Evolutionary conservation across 2,888 invertebrate species (phyloP).

Genomic region (Torymus aiolomorphi): DNA sequence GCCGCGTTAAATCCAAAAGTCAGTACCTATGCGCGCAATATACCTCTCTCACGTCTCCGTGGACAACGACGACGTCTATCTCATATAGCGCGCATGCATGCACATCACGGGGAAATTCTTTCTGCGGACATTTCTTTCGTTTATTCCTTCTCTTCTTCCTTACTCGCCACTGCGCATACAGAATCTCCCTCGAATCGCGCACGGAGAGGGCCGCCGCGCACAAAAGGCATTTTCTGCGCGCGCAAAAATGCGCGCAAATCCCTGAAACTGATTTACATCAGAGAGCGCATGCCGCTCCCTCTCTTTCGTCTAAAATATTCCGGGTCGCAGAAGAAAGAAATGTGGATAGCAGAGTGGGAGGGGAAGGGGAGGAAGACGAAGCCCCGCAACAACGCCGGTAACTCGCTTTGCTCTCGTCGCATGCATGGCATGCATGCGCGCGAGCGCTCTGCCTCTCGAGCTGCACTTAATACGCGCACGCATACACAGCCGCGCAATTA

Average conservation of each 20-base stretch:
- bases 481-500: constrained; percentile 22
- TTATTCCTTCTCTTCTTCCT: too few relatives aligned
- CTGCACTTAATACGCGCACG: constrained; percentile 11
- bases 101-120: too few relatives aligned
- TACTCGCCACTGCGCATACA: too few relatives aligned
- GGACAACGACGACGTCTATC: too few relatives aligned
- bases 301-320: constrained; percentile 36
- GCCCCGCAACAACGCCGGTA: constrained; percentile 22
- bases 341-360: neutral
- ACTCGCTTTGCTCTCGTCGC: constrained; percentile 20
- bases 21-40: too few relatives aligned
- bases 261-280: constrained; percentile 41
- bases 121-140: too few relatives aligned
- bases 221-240: neutral
- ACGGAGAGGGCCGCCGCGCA: too few relatives aligned
- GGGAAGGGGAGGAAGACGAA: constrained; percentile 9
- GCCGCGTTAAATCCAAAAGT: too few relatives aligned
- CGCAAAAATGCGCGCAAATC: constrained; percentile 40
- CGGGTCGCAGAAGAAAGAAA: neutral
- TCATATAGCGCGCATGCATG: too few relatives aligned
- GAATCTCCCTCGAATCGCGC: too few relatives aligned
- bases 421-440: too few relatives aligned
- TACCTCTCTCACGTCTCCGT: too few relatives aligned
- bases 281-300: neutral
- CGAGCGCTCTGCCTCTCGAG: neutral